Evolutionary conservation across 1,140 invertebrate species (phyloP), one percentile per base, ranked within the genome.

Genomic region (Tetramorium simillimum): DNA sequence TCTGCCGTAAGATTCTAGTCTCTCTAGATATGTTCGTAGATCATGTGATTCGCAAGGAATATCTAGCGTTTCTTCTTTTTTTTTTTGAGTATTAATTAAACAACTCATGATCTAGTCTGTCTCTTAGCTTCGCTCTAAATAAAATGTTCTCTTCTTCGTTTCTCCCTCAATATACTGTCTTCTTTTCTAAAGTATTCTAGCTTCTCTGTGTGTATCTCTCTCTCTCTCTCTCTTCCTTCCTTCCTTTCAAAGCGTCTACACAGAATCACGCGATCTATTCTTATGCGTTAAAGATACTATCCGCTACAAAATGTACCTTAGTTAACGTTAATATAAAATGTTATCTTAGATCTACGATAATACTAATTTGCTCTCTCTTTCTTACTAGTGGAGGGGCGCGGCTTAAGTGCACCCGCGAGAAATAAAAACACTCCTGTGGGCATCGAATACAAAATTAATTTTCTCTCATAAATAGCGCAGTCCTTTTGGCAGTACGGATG

Each of bases 311-410:
- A 91, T 90, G 75, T 85, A 90, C 77, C 85, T 92, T 90, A 92
- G 88, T 89, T 87, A 90, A 85, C 75, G 63, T 90, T 88, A 91
- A 93, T 93, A 93, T 86, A 93, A 93, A 93, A 93, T 86, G 88
- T 91, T 91, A 84, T 80, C 89, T 92, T 88, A 91, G 18, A 63
- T 51, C 62, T 89, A 92, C 37, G 49, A 81, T 80, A 86, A 84
- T 88, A 89, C 72, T 86, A 76, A 73, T 87, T 86, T 89, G 56
- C 56, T 80, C 62, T 86, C 40, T 49, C 53, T 60, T 80, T 81
- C 46, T 49, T 89, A 87, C 49, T 62, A 43, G 65, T 87, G 86
- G 40, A 88, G 49, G 43, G 77, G 63, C 56, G 56, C 62, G 63
- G 40, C 16, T 84, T 75, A 65, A 65, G 21, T 67, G 62, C 51